phyloP scores from a whole-genome alignment of 1,140 invertebrate species.

The Tyrophagus putrescentiae region DNA sequence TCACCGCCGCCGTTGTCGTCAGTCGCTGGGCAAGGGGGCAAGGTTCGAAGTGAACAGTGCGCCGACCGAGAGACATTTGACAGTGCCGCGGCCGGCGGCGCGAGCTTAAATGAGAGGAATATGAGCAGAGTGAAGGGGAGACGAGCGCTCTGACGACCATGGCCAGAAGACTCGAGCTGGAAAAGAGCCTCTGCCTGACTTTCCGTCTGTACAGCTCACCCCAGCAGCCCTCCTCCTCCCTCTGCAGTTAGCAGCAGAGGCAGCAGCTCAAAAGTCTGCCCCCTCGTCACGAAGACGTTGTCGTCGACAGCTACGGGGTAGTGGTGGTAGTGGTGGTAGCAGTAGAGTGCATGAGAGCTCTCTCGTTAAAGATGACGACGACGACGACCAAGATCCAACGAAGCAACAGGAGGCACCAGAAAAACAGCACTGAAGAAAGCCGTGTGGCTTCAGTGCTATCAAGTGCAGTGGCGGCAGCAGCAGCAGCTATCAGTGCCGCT shows the following conservation, averaged over 20 bases:
- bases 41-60: background rate
- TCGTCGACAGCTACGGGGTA: background rate
- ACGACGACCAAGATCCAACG: background rate
- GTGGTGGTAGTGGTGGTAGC: background rate
- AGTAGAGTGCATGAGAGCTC: background rate
- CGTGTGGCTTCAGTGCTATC: too few relatives aligned
- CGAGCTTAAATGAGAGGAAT: constrained; percentile 4
- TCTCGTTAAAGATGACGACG: background rate
- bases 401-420: background rate
- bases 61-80: constrained; percentile 2
- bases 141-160: background rate
- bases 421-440: too few relatives aligned
- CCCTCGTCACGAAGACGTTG: background rate
- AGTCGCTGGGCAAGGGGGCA: background rate
- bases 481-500: too few relatives aligned
- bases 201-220: background rate
- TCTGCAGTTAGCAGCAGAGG: background rate
- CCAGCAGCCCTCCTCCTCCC: background rate
- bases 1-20: too few relatives aligned
- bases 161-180: background rate
- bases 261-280: background rate
- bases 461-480: too few relatives aligned
- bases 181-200: background rate
- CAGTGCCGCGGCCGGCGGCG: background rate
- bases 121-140: too few relatives aligned